Evolutionary conservation across 2,113 vertebrate genomes (phyloP).

Genomic region (Coptodon bakossiorum): DNA sequence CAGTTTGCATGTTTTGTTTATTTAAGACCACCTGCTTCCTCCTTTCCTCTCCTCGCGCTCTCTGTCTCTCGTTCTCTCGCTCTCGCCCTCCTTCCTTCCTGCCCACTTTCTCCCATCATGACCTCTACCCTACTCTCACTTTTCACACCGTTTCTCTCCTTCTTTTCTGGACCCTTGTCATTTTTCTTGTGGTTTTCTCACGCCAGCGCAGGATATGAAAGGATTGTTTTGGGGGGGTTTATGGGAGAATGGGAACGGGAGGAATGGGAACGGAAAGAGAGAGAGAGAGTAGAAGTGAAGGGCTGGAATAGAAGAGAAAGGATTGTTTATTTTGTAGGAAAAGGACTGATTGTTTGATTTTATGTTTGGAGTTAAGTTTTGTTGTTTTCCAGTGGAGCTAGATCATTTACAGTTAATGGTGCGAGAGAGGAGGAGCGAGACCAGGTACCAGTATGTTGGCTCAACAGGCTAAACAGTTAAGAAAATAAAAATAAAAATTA

Average conservation of each 20-base stretch:
- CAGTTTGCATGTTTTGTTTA: conserved; percentile 7
- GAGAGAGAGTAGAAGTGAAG: neutral
- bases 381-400: neutral
- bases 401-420: neutral
- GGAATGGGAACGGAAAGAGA: neutral
- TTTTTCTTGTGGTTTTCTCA: conserved; percentile 58
- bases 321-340: neutral
- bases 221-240: conserved; percentile 45
- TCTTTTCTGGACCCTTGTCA: conserved; percentile 40
- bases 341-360: neutral
- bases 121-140: conserved; percentile 49
- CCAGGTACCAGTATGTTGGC: neutral
- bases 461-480: neutral
- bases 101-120: conserved; percentile 37
- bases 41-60: conserved; percentile 1
- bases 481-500: neutral
- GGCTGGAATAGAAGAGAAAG: neutral
- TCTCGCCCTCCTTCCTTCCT: conserved; percentile 43
- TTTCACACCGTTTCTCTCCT: conserved; percentile 49
- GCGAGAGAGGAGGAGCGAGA: neutral
- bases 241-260: conserved; percentile 3
- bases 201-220: conserved; percentile 45
- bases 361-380: neutral
- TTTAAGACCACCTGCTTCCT: conserved; percentile 55
- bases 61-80: conserved; percentile 1